Evolutionary conservation across 2,113 vertebrate species (phyloP).

Genomic region (Alouatta palliata): DNA sequence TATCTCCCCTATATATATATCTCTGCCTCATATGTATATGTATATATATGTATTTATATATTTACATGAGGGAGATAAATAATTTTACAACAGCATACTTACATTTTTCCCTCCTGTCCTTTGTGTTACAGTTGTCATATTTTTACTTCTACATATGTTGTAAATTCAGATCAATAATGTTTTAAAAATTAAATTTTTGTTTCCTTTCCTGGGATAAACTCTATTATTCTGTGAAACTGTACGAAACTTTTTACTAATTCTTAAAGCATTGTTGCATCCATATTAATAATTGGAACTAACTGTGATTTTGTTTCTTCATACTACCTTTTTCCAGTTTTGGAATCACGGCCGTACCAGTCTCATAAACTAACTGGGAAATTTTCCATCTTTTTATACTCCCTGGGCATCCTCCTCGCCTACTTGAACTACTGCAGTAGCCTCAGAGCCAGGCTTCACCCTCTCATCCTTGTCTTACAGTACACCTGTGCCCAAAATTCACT

Average conservation of each 20-base stretch:
- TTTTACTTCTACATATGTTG: not conserved
- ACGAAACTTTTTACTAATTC: not conserved
- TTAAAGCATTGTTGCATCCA: not conserved
- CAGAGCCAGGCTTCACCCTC: not conserved
- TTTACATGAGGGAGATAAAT: not conserved
- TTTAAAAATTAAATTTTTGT: not conserved
- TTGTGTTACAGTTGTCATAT: not conserved
- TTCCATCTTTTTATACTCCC: not conserved
- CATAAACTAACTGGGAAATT: not conserved
- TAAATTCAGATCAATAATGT: not conserved
- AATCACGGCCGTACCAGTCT: not conserved
- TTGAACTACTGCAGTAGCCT: not conserved
- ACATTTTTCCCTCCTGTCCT: not conserved
- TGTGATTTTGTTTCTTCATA: not conserved
- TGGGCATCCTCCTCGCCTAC: too few relatives aligned
- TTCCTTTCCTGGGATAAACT: not conserved
- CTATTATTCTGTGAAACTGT: not conserved
- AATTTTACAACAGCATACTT: not conserved
- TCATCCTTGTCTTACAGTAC: not conserved
- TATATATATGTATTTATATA: not conserved
- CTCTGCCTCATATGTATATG: not conserved
- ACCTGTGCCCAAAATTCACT: not conserved
- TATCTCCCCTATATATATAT: too few relatives aligned
- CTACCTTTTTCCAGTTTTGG: not conserved
- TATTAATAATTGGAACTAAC: not conserved